phyloP scores from a whole-genome alignment of 2,888 invertebrate genomes.

The Chymomyza procnemis region DNA sequence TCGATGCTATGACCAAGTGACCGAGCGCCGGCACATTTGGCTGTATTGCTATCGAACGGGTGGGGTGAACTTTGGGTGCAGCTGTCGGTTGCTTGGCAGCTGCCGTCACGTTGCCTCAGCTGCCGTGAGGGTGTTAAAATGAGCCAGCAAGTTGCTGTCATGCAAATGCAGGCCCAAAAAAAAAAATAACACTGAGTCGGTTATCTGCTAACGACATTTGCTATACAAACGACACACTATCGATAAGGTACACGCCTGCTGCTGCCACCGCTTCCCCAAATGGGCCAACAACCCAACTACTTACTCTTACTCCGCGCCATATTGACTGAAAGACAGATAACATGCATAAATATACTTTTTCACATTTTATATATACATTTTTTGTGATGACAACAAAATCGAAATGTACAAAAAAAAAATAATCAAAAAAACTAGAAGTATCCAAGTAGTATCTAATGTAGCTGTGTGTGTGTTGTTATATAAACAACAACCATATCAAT shows the following conservation, averaged over 20 bases:
- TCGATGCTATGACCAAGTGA: conserved; percentile 43
- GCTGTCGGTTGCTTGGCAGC: neutral
- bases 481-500: conserved; percentile 24
- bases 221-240: neutral
- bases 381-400: conserved; percentile 42
- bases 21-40: neutral
- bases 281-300: neutral
- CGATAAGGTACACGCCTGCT: neutral
- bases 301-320: neutral
- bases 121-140: neutral
- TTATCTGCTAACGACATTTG: neutral
- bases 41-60: conserved; percentile 2
- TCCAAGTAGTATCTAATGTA: neutral
- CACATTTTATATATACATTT: conserved; percentile 57
- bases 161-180: neutral
- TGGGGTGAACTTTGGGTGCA: neutral
- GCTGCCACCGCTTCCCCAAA: neutral
- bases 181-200: no score
- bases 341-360: conserved; percentile 60
- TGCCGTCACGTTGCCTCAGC: neutral
- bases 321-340: conserved; percentile 42
- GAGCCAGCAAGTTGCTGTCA: neutral
- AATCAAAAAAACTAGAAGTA: neutral
- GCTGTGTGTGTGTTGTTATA: neutral
- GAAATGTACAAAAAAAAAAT: neutral